Percentiles rank a stretch among this genome's conserved stretches.
These are phyloP conservation scores for Argyrosomus regius DNA, from an alignment of 2,797 vertebrate genomes.

Conservation along the genomic window DNA sequence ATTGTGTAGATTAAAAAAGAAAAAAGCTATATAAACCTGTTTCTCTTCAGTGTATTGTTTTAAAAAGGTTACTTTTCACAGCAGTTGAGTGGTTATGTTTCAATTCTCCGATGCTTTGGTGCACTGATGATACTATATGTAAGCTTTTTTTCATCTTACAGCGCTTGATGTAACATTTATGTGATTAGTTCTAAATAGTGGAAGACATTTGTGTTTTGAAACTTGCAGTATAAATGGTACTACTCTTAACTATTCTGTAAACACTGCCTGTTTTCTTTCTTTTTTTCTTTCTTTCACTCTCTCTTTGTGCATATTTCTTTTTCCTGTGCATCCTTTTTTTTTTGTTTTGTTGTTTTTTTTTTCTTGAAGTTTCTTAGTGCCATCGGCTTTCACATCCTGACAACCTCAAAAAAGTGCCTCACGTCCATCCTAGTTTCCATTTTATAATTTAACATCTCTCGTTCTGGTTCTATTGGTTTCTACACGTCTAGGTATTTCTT, in stretches of 20 bases:
- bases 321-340: slow-evolving; percentile 78
- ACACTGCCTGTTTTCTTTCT: slow-evolving; percentile 85
- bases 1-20: slow-evolving; percentile 82
- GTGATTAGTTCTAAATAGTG: slow-evolving; percentile 87
- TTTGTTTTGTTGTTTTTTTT: slow-evolving; percentile 45
- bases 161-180: slow-evolving; percentile 88
- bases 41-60: slow-evolving; percentile 87
- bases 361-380: slow-evolving; percentile 82
- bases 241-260: slow-evolving; percentile 87
- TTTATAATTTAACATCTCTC: slow-evolving; percentile 88
- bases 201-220: slow-evolving; percentile 88
- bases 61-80: slow-evolving; percentile 84
- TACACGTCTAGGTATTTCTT: slow-evolving; percentile 85
- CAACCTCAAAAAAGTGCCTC: slow-evolving; percentile 97
- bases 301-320: slow-evolving; percentile 81
- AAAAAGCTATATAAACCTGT: slow-evolving; percentile 85
- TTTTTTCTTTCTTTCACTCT: slow-evolving; percentile 70
- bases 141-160: slow-evolving; percentile 84
- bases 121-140: slow-evolving; percentile 85
- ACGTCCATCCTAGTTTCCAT: slow-evolving; percentile 92
- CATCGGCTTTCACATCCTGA: slow-evolving; percentile 88
- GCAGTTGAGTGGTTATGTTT: slow-evolving; percentile 88
- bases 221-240: slow-evolving; percentile 89
- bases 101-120: slow-evolving; percentile 85
- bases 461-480: slow-evolving; percentile 88